Conservation (phyloP, 2,113 vertebrate species). For the Bubo scandiacus region DNA sequence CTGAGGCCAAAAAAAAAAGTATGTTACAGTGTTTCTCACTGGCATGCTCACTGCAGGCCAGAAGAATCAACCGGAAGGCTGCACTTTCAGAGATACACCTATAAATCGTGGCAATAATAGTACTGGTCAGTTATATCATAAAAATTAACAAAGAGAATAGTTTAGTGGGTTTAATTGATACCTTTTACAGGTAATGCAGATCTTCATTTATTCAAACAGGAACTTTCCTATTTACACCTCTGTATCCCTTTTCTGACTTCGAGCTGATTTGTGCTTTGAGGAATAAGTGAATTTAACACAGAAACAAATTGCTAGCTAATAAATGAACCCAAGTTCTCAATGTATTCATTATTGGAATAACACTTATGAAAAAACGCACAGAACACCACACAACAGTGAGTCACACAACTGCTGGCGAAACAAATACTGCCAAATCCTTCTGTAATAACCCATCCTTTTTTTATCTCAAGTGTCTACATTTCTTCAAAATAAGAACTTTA, state of each 20-base stretch:
- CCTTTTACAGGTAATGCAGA: not conserved
- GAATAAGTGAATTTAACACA: not conserved
- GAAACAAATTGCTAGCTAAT: not conserved
- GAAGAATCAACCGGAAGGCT: not conserved
- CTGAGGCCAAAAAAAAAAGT: not conserved
- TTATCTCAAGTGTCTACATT: not conserved
- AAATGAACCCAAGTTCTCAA: not conserved
- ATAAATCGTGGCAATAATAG: not conserved
- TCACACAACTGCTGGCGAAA: conserved; percentile 40
- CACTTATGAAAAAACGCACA: not conserved
- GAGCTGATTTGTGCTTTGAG: not conserved
- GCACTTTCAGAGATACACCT: not conserved
- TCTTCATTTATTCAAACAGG: not conserved
- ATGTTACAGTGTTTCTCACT: not conserved
- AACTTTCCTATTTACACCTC: not conserved
- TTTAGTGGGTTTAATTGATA: not conserved
- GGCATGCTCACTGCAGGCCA: not conserved
- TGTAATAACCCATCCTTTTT: not conserved
- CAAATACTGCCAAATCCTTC: conserved; percentile 19
- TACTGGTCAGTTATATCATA: not conserved
- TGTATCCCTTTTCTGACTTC: not conserved
- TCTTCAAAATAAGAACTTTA: not conserved
- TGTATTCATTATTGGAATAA: not conserved
- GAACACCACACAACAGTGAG: conserved; percentile 15
- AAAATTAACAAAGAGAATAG: not conserved